These are phyloP conservation scores for Mystacides longicornis DNA, from an alignment of 2,888 invertebrate species.

Conservation along the genomic window DNA sequence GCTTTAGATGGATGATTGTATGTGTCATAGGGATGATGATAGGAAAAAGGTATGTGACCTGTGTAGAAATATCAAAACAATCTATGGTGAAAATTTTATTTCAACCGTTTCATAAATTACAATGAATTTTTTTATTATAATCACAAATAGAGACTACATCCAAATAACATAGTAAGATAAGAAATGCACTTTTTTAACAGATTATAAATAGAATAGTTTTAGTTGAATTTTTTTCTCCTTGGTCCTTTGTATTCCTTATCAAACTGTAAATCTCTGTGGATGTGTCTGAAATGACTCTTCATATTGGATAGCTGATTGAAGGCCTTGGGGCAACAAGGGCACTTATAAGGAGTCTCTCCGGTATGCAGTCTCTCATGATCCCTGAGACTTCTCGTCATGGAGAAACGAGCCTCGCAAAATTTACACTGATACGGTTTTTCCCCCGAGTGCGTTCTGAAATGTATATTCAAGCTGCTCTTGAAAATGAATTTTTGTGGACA, in stretches of 20 bases:
- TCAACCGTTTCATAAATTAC: no score
- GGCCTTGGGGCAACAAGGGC: slow-evolving; percentile 22
- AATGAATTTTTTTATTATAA: no score
- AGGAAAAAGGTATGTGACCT: no score
- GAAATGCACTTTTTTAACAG: no score
- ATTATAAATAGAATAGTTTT: no score
- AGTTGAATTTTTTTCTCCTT: background rate
- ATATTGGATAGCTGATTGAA: slow-evolving; percentile 24
- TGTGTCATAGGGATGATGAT: no score
- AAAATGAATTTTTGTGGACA: slow-evolving; percentile 20
- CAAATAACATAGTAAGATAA: no score
- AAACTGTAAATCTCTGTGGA: slow-evolving; percentile 21
- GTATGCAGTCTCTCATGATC: slow-evolving; percentile 25
- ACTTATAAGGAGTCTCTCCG: slow-evolving; percentile 22
- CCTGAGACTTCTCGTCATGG: slow-evolving; percentile 20
- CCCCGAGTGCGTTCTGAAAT: slow-evolving; percentile 22
- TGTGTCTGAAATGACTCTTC: slow-evolving; percentile 25
- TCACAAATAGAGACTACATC: no score
- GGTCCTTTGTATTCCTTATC: slow-evolving; percentile 5
- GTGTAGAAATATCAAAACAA: no score
- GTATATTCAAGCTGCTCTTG: slow-evolving; percentile 21
- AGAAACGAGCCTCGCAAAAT: slow-evolving; percentile 22
- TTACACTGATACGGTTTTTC: slow-evolving; percentile 24
- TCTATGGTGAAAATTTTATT: no score
- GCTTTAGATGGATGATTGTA: no score